Evolutionary conservation across 2,888 invertebrate genomes (phyloP), one percentile per base, ranked within the genome.

Genomic region (Nephrotoma appendiculata): DNA sequence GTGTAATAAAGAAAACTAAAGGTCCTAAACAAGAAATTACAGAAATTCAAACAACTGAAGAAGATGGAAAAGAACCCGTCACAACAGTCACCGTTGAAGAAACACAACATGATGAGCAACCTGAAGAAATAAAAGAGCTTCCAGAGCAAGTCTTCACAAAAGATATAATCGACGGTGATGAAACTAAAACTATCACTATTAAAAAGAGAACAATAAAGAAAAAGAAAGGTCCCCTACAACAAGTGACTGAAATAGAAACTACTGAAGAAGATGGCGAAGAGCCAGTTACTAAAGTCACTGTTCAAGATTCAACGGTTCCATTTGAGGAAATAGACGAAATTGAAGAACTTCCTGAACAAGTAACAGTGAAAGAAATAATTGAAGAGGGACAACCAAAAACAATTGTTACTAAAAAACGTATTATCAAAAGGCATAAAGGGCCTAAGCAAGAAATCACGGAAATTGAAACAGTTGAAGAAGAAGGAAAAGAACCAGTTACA

Each of bases 231-330:
- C 87, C 88, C 84, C 90, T 90, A 89, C 89, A 90, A 57, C 90
- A 92, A 88, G 89, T 90, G n/a, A 92, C 91, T 1, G 90, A 91
- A 89, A 91, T 92, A 86, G 88, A 90, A 19, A 91, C 91, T 5
- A 89, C 91, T 41, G 89, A 89, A 88, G 90, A 91, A 88, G 92
- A 91, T 88, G 91, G 90, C 7, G 89, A 91, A 87, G 88, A 90
- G 87, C 92, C 92, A 6, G 88, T 90, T 87, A 91, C 90, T 9
- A 90, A 89, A 0, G 88, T 89, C 0, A 88, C 89, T 6, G 89
- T 90, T 87, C 88, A 90, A 6, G 90, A 91, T 88, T 86, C 89
- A 89, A 86, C 89, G 87, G 88, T 89, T 15, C 90, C 89, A 0
- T 88, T 88, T 45, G 88, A 89, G 87, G 88, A 88, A 83, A 85